A percentile compares a stretch with the other conserved stretches of the same genome.
Evolutionary conservation across 1,140 invertebrate genomes (phyloP).

Genomic region (Drosophila hydei): DNA sequence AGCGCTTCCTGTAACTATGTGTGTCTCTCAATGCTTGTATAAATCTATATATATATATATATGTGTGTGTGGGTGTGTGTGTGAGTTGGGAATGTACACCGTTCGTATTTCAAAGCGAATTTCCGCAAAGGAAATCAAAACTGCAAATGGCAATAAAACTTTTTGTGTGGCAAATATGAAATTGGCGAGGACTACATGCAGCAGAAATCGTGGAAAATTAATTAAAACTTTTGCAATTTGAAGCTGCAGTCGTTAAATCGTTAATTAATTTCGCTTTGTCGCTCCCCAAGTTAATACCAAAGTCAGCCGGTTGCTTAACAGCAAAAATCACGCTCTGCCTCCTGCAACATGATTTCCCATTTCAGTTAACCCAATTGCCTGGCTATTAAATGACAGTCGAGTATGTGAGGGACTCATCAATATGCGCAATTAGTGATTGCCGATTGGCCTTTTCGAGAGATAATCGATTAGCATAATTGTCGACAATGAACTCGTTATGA

Average conservation of each 20-base stretch:
- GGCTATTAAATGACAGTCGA: conserved; percentile 39
- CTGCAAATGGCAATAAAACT: conserved; percentile 70
- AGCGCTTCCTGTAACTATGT: conserved; percentile 13
- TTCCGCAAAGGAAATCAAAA: conserved; percentile 49
- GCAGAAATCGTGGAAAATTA: conserved; percentile 66
- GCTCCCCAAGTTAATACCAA: conserved; percentile 4
- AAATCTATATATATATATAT: too few species aligned
- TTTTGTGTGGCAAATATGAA: conserved; percentile 59
- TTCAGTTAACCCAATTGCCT: conserved; percentile 20
- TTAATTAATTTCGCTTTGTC: conserved; percentile 56
- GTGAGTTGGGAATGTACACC: not conserved
- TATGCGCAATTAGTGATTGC: conserved; percentile 64
- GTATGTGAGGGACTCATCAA: conserved; percentile 43
- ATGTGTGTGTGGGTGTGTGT: not conserved
- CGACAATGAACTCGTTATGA: conserved; percentile 53
- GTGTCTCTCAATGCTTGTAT: too few species aligned
- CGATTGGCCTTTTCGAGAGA: conserved; percentile 59
- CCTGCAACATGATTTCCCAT: conserved; percentile 19
- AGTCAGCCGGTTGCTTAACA: conserved; percentile 4
- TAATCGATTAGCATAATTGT: conserved; percentile 73
- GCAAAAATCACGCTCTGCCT: conserved; percentile 23
- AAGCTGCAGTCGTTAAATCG: conserved; percentile 43
- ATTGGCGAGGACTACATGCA: conserved; percentile 49
- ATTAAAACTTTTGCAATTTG: conserved; percentile 75
- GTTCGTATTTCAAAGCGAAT: conserved; percentile 40